Base-by-base conservation (phyloP, 2,888 invertebrate genomes). In the Plutella xylostella region DNA sequence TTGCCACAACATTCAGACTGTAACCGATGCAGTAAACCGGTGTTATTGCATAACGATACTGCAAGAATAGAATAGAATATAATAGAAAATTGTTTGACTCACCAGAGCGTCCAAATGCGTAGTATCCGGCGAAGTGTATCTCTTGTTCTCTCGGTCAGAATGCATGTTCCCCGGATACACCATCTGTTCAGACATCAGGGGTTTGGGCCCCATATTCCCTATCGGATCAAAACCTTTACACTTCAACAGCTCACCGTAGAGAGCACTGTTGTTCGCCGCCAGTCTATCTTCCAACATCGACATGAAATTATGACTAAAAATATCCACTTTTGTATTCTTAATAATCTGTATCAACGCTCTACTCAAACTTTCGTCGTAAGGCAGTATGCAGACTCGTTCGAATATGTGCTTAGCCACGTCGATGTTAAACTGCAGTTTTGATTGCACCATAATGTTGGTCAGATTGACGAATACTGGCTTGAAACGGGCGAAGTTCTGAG, bases 401-500 rank as follows among this genome's bases (percentile, higher is more conserved):
- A 82, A 50, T 1, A 82, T 61, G 2, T 63, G 60, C 1, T 51
- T 51, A 0, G 67, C 70, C 0, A 68, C 66, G 0, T 57, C 46
- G 2, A 63, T 47, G 17, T 51, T 48, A 12, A 80, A 68, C 2
- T 46, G 52, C 40, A 64, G 55, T 2, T 51, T 54, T 17, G 57
- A 55, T 0, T 49, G 22, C 2, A 60, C 60, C 48, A 78, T 65
- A 35, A 72, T 71, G 7, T 60, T 46, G 0, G 68, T 65, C 7
- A 82, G 53, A 44, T 63, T 69, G 4, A 70, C 51, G 50, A 79
- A 80, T 19, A 75, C 65, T 0, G 28, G 25, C 50, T 69, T 75
- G 53, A 80, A 83, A 5, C 76, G 61, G 1, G 70, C 62, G 52
- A 83, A 80, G 53, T 83, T 82, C 41, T 70, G 74, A 2, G 78